Percentiles rank a stretch among this genome's conserved stretches.
phyloP scores from a whole-genome alignment of 2,888 invertebrate genomes.

The Apantesis nais region DNA sequence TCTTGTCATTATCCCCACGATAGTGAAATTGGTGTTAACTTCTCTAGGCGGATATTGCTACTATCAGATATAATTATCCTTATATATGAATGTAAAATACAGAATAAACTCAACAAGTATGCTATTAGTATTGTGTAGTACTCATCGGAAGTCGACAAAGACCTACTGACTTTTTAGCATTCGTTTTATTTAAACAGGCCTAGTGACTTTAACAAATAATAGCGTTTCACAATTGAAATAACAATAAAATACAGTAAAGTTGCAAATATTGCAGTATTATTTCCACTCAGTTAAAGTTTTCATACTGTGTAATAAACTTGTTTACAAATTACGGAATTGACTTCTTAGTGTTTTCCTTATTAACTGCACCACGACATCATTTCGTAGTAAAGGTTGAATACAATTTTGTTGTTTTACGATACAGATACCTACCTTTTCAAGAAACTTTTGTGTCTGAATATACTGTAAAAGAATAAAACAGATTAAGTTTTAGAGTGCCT shows the following conservation, averaged over 20 bases:
- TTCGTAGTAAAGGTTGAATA: background rate
- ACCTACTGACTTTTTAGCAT: background rate
- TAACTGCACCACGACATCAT: background rate
- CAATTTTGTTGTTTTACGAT: conserved; percentile 2
- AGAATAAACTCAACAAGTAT: background rate
- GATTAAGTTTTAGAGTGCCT: background rate
- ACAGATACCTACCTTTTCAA: background rate
- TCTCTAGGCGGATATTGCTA: background rate
- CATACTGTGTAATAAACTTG: conserved; percentile 5
- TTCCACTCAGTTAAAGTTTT: background rate
- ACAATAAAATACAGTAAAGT: background rate
- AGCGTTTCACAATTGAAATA: background rate
- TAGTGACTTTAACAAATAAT: background rate
- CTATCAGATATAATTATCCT: background rate
- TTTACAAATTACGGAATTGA: conserved; percentile 5
- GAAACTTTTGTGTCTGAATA: background rate
- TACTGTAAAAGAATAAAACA: background rate
- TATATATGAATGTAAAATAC: no score
- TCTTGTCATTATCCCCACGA: background rate
- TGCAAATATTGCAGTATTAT: background rate
- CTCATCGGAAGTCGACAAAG: background rate
- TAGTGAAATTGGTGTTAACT: background rate
- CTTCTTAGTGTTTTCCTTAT: conserved; percentile 10
- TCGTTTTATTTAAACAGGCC: background rate
- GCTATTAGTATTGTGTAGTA: background rate